Conservation (phyloP, 2,888 invertebrate species). For the Cynaeus angustus region DNA sequence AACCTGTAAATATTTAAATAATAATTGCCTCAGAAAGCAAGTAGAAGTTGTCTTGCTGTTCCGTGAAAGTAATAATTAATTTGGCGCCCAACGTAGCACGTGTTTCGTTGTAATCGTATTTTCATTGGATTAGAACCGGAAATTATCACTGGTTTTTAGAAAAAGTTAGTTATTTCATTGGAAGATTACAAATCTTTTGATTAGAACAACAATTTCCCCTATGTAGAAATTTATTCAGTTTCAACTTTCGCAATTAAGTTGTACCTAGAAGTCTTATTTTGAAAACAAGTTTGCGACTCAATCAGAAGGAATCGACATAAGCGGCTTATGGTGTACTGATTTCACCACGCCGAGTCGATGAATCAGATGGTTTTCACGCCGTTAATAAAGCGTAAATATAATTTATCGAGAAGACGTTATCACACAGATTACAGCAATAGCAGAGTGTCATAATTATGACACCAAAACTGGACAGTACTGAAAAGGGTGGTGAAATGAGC, state of each 20-base stretch:
- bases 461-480: no score
- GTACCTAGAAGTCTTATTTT: conserved; percentile 2
- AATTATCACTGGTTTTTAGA: background rate
- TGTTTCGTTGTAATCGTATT: conserved; percentile 9
- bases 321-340: background rate
- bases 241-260: background rate
- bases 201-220: background rate
- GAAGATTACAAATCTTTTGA: no score
- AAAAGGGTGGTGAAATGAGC: no score
- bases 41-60: conserved; percentile 20
- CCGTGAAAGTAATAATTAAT: conserved; percentile 37
- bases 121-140: background rate
- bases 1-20: conserved; percentile 30
- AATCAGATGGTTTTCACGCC: no score
- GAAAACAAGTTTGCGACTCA: background rate
- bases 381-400: no score
- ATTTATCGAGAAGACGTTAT: no score
- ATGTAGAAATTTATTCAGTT: background rate
- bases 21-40: conserved; percentile 14
- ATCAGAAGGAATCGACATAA: background rate
- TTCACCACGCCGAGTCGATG: no score
- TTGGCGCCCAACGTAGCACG: conserved; percentile 23
- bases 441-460: no score
- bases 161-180: background rate
- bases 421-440: no score